Base-by-base conservation (phyloP, 1,140 invertebrate genomes). In the Cataglyphis hispanica region DNA sequence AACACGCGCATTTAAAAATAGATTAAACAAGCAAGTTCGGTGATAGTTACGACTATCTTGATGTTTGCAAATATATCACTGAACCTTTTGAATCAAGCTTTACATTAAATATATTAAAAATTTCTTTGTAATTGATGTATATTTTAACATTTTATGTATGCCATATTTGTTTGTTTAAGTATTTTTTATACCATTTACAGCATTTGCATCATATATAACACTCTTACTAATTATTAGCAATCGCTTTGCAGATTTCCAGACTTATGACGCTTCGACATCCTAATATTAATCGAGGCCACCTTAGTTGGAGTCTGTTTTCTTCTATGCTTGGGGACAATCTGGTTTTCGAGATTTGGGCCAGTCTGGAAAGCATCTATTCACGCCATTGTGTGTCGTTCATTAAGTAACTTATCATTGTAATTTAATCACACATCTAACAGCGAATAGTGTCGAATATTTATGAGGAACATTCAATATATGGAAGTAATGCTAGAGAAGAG, bases 241-340 rank as follows among this genome's bases (percentile, higher is more conserved):
- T 91, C 77, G 86, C 84, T 87, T 91, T 95, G 80, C 93, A 95
- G 95, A 95, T 97, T 97, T 93, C 96, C 96, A 94, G 96, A 97
- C 91, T 96, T 97, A 96, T 97, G 96, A 97, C 96, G 95, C 94
- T 96, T 96, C 94, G 96, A 96, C 95, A 95, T 95, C 91, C 93
- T 96, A 95, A 96, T 94, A 94, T 93, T 96, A 96, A 96, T 95
- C 94, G 95, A 96, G 94, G 94, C 96, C 95, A 95, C 93, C 94
- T 94, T 94, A 96, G 93, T 92, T 95, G 89, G 88, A 87, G 95
- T 91, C 94, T 95, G 91, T 91, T 92, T 92, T 93, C 87, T 91
- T 93, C 87, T 92, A 90, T 92, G 89, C 93, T 93, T 90, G 90
- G 90, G 87, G 92, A 94, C 93, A 93, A 91, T 91, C 96, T 92